phyloP scores from a whole-genome alignment of 2,797 vertebrate genomes.

The Echeneis naucrates region DNA sequence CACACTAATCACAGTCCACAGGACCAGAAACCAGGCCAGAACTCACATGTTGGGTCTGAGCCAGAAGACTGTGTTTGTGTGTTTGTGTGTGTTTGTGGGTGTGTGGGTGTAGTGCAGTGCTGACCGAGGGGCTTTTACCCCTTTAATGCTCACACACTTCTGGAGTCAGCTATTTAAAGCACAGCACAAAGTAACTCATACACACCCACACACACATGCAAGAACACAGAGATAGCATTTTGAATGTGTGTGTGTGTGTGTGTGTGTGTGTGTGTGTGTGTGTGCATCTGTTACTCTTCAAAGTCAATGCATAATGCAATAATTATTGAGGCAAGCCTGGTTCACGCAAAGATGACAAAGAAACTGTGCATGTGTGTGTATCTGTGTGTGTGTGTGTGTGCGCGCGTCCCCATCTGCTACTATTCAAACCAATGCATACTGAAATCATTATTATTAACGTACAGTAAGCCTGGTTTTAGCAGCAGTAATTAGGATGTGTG shows the following conservation, averaged over 20 bases:
- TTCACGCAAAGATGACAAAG: slow-evolving; percentile 32
- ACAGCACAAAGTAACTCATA: background rate
- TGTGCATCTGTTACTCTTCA: slow-evolving; percentile 47
- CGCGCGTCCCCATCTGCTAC: slow-evolving; percentile 48
- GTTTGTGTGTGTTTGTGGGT: slow-evolving; percentile 12
- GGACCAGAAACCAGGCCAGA: slow-evolving; percentile 37
- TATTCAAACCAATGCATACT: slow-evolving; percentile 54
- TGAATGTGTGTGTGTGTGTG: background rate
- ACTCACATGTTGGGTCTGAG: slow-evolving; percentile 26
- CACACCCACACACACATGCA: slow-evolving; percentile 1
- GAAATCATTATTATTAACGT: slow-evolving; percentile 56
- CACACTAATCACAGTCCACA: slow-evolving; percentile 4
- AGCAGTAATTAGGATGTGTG: slow-evolving; percentile 54
- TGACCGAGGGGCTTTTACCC: slow-evolving; percentile 38
- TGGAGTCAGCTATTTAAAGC: slow-evolving; percentile 57
- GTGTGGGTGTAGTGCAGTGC: slow-evolving; percentile 15
- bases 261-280: slow-evolving; percentile 3
- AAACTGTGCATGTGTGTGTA: slow-evolving; percentile 23
- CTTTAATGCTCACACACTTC: slow-evolving; percentile 38
- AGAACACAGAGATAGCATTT: background rate
- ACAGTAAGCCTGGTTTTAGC: slow-evolving; percentile 49
- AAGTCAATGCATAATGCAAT: slow-evolving; percentile 55
- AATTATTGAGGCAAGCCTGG: slow-evolving; percentile 34
- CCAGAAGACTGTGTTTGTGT: slow-evolving; percentile 14
- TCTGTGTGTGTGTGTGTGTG: slow-evolving; percentile 8